phyloP scores from a whole-genome alignment of 2,888 invertebrate genomes.

The Perizoma flavofasciatum region DNA sequence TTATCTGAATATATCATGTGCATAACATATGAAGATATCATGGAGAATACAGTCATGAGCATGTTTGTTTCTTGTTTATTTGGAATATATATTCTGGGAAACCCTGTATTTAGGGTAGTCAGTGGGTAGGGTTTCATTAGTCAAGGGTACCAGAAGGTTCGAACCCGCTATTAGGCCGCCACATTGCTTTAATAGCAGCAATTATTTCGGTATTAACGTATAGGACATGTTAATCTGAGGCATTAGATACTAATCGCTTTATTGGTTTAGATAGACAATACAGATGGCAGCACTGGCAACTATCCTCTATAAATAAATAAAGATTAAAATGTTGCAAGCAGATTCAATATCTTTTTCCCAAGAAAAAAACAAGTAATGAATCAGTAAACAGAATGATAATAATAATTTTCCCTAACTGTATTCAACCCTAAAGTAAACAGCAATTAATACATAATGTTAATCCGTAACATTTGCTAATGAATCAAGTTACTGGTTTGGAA shows the following conservation, averaged over 20 bases:
- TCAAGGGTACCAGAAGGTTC: conserved; percentile 2
- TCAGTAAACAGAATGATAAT: neutral
- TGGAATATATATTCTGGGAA: too few relatives aligned
- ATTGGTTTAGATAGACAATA: neutral
- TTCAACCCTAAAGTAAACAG: conserved; percentile 22
- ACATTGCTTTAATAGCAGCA: conserved; percentile 37
- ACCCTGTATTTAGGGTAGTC: neutral
- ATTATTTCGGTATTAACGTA: conserved; percentile 26
- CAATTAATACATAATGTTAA: conserved; percentile 23
- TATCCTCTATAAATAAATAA: too few relatives aligned
- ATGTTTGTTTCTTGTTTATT: too few relatives aligned
- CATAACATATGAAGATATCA: too few relatives aligned
- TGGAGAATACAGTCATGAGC: too few relatives aligned
- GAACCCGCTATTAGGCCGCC: conserved; percentile 12
- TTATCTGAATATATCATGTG: too few relatives aligned
- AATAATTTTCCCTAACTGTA: conserved; percentile 9
- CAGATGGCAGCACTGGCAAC: neutral
- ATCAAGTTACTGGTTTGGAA: conserved; percentile 26
- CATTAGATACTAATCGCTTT: neutral
- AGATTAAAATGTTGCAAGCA: too few relatives aligned
- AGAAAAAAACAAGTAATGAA: neutral
- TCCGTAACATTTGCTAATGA: conserved; percentile 21
- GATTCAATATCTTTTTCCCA: neutral
- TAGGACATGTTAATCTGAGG: conserved; percentile 5
- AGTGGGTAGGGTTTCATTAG: conserved; percentile 1